A percentile compares a stretch with the other conserved stretches of the same genome.
phyloP scores from a whole-genome alignment of 2,797 vertebrate species.

The Rhinatrema bivittatum region DNA sequence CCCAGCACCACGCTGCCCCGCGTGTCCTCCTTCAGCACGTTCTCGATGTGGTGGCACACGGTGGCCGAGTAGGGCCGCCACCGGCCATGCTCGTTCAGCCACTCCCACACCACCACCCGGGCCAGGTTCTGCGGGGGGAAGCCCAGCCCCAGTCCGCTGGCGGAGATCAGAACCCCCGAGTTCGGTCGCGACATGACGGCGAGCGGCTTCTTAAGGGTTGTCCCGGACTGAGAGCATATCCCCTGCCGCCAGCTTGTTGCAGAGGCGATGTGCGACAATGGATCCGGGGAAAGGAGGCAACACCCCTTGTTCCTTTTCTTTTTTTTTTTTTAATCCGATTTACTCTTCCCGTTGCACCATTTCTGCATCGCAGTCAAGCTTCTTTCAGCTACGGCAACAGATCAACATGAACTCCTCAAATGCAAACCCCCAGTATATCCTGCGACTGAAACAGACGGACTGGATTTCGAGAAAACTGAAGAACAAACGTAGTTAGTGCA shows the following conservation, averaged over 20 bases:
- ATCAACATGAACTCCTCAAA: too few species aligned
- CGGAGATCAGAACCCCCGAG: conserved; percentile 41
- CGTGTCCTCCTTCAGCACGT: conserved; percentile 80
- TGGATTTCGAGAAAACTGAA: too few species aligned
- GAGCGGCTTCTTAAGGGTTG: not conserved
- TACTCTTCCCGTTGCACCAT: too few species aligned
- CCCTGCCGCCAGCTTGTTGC: not conserved
- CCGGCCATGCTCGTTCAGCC: conserved; percentile 89
- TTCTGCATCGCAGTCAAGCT: too few species aligned
- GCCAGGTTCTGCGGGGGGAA: conserved; percentile 87
- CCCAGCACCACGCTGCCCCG: conserved; percentile 84
- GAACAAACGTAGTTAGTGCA: too few species aligned
- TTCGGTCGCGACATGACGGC: conserved; percentile 49
- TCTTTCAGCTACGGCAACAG: too few species aligned
- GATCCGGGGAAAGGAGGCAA: not conserved
- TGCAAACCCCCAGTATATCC: too few species aligned
- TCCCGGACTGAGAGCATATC: not conserved
- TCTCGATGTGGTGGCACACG: conserved; percentile 92
- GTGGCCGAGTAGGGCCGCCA: conserved; percentile 89
- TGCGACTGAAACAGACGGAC: too few species aligned
- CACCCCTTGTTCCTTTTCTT: too few species aligned
- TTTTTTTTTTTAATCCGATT: too few species aligned
- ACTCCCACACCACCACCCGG: conserved; percentile 94
- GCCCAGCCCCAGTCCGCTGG: conserved; percentile 65
- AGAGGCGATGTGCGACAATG: not conserved